Evolutionary conservation across 1,140 invertebrate genomes (phyloP).

Genomic region (Cepaea nemoralis): DNA sequence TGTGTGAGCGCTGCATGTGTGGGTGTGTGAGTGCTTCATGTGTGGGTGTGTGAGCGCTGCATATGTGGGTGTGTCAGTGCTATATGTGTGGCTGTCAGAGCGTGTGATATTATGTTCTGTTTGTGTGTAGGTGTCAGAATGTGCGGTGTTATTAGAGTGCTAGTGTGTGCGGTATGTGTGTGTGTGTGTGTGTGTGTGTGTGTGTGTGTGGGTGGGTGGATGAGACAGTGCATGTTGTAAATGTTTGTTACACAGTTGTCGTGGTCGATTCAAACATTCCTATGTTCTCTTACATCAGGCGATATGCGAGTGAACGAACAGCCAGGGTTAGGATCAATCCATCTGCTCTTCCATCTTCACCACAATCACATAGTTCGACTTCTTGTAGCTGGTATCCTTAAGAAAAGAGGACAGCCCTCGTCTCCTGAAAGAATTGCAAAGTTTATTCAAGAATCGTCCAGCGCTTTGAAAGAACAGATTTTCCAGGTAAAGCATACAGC

Average conservation of each 20-base stretch:
- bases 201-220: not conserved
- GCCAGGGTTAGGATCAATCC: slow-evolving; percentile 91
- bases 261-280: too few species aligned
- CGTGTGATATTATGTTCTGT: too few species aligned
- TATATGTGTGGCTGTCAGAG: not conserved
- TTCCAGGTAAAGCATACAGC: slow-evolving; percentile 29
- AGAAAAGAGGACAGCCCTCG: not conserved
- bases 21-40: too few species aligned
- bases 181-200: not conserved
- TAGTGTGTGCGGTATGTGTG: not conserved
- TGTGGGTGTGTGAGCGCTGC: too few species aligned
- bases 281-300: too few species aligned
- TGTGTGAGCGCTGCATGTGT: too few species aligned
- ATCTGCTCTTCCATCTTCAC: slow-evolving; percentile 94
- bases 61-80: too few species aligned
- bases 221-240: too few species aligned
- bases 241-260: too few species aligned
- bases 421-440: not conserved
- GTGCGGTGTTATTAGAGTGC: too few species aligned
- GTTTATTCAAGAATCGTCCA: slow-evolving; percentile 5
- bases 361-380: slow-evolving; percentile 93
- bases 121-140: not conserved
- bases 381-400: slow-evolving; percentile 67
- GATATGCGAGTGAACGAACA: slow-evolving; percentile 87
- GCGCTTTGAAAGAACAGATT: slow-evolving; percentile 15